These are phyloP conservation scores for Spodoptera frugiperda DNA, from an alignment of 1,140 invertebrate species.

Conservation along the genomic window DNA sequence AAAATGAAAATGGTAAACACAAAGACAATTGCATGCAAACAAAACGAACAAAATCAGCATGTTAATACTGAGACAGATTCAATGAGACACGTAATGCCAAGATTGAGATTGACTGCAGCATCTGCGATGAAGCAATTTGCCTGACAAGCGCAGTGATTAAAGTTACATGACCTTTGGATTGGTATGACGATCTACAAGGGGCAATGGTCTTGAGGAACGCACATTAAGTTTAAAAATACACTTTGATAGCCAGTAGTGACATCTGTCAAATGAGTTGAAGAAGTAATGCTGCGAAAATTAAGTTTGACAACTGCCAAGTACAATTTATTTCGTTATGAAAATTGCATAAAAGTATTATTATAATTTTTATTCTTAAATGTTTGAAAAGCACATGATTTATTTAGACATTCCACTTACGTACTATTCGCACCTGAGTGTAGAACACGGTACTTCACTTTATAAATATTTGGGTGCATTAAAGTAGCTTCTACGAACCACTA, in stretches of 20 bases:
- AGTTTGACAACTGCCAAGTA: too few relatives aligned
- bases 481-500: not conserved
- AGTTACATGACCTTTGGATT: slow-evolving; percentile 9
- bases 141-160: slow-evolving; percentile 23
- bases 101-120: slow-evolving; percentile 23
- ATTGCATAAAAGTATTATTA: too few relatives aligned
- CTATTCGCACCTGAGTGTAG: too few relatives aligned
- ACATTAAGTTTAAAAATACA: not conserved
- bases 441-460: too few relatives aligned
- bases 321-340: too few relatives aligned
- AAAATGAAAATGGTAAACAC: not conserved
- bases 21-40: not conserved
- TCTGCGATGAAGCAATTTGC: slow-evolving; percentile 29
- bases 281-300: too few relatives aligned
- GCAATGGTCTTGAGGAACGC: slow-evolving; percentile 1
- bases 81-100: not conserved
- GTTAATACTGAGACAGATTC: not conserved
- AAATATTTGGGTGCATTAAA: too few relatives aligned
- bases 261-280: too few relatives aligned
- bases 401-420: too few relatives aligned
- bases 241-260: too few relatives aligned
- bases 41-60: slow-evolving; percentile 15
- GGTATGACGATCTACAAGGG: slow-evolving; percentile 18
- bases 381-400: too few relatives aligned
- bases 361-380: too few relatives aligned